phyloP scores from a whole-genome alignment of 2,113 vertebrate species.

The Vulpes vulpes region DNA sequence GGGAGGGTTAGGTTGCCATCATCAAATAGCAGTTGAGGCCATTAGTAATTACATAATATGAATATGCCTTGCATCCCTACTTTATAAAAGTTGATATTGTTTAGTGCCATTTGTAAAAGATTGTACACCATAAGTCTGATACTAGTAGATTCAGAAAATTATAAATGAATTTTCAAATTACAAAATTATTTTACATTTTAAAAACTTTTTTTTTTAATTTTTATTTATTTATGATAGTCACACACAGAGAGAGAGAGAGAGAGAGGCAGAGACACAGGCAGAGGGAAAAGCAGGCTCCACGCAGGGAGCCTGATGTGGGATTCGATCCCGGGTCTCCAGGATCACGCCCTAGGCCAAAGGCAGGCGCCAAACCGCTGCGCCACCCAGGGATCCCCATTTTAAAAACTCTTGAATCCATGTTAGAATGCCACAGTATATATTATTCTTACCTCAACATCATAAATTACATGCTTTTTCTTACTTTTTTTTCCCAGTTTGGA shows the following conservation, averaged over 20 bases:
- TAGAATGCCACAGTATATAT: background rate
- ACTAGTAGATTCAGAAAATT: background rate
- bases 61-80: background rate
- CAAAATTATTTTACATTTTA: conserved; percentile 47
- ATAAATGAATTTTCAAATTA: conserved; percentile 49
- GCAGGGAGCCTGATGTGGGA: too few species aligned
- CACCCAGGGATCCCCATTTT: background rate
- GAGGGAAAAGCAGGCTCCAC: too few species aligned
- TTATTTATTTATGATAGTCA: too few species aligned
- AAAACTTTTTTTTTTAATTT: background rate
- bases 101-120: conserved; percentile 28
- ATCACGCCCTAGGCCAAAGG: too few species aligned
- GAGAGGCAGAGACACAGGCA: too few species aligned
- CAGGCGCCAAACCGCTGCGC: too few species aligned
- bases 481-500: background rate
- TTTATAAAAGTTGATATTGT: background rate
- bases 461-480: background rate
- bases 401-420: background rate
- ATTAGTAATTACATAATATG: background rate
- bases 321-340: too few species aligned
- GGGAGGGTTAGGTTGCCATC: background rate
- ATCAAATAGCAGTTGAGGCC: background rate
- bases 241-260: too few species aligned
- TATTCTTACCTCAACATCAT: background rate
- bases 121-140: background rate